Evolutionary conservation across 2,113 vertebrate species (phyloP).

Genomic region (Epinephelus fuscoguttatus): DNA sequence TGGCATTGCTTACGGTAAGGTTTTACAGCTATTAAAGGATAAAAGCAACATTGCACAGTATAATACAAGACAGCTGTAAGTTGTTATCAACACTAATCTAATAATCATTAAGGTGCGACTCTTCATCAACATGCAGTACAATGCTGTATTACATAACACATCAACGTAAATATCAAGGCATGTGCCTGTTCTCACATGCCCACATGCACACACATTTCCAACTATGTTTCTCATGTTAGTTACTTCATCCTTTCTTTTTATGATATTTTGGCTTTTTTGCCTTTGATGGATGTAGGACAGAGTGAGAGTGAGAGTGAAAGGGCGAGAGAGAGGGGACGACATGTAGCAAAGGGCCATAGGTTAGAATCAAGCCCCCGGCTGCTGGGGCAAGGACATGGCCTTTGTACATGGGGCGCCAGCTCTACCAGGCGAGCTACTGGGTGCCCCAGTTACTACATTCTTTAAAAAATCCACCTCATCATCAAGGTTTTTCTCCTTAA

Average conservation of each 20-base stretch:
- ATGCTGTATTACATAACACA: not conserved
- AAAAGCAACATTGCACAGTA: not conserved
- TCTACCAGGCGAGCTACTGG: too few relatives aligned
- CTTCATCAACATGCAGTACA: not conserved
- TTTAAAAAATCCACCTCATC: not conserved
- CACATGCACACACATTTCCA: not conserved
- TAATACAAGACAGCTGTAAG: conserved; percentile 8
- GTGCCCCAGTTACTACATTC: not conserved
- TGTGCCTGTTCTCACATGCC: not conserved
- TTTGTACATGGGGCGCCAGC: too few relatives aligned
- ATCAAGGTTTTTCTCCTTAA: not conserved
- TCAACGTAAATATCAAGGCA: not conserved
- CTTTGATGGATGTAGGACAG: too few relatives aligned
- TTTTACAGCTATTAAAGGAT: not conserved
- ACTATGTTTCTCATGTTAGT: not conserved
- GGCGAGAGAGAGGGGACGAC: too few relatives aligned
- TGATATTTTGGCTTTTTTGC: too few relatives aligned
- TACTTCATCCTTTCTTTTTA: too few relatives aligned
- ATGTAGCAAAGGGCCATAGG: too few relatives aligned
- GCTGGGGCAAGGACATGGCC: too few relatives aligned
- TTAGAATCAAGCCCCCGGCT: too few relatives aligned
- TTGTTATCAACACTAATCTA: conserved; percentile 15
- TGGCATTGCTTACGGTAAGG: not conserved
- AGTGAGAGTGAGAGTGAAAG: too few relatives aligned
- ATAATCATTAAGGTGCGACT: not conserved